Evolutionary conservation across 2,888 invertebrate genomes (phyloP).

Genomic region (Ferdinandea cuprea): DNA sequence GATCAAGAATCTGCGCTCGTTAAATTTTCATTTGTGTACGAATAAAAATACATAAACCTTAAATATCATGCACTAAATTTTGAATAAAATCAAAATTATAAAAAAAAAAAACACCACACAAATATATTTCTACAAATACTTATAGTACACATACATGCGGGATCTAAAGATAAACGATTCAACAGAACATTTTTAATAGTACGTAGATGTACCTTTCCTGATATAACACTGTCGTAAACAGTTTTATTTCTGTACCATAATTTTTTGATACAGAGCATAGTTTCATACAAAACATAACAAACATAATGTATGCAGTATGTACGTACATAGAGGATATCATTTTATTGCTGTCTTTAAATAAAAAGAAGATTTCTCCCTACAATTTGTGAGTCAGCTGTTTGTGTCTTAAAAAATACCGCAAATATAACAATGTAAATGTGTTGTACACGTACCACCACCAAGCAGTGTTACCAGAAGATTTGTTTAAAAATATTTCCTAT

Average conservation of each 20-base stretch:
- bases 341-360: conserved; percentile 45
- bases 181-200: conserved; percentile 16
- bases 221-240: conserved; percentile 38
- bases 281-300: too few species aligned
- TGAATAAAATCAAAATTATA: not conserved
- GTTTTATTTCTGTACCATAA: conserved; percentile 40
- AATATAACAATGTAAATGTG: conserved; percentile 21
- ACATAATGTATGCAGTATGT: too few species aligned
- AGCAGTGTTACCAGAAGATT: too few species aligned
- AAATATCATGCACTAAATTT: conserved; percentile 28
- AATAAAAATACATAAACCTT: conserved; percentile 1
- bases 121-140: not conserved
- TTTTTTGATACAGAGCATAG: conserved; percentile 29
- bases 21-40: not conserved
- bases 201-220: conserved; percentile 25
- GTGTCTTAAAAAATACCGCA: conserved; percentile 22
- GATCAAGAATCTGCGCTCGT: conserved; percentile 51
- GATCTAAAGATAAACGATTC: conserved; percentile 7
- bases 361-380: too few species aligned
- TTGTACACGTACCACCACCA: too few species aligned
- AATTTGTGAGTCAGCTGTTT: conserved; percentile 58
- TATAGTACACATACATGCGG: not conserved
- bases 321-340: too few species aligned
- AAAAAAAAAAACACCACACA: not conserved
- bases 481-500: too few species aligned